Base-by-base conservation (phyloP, 2,797 vertebrate species). In the Lithobates sylvaticus region DNA sequence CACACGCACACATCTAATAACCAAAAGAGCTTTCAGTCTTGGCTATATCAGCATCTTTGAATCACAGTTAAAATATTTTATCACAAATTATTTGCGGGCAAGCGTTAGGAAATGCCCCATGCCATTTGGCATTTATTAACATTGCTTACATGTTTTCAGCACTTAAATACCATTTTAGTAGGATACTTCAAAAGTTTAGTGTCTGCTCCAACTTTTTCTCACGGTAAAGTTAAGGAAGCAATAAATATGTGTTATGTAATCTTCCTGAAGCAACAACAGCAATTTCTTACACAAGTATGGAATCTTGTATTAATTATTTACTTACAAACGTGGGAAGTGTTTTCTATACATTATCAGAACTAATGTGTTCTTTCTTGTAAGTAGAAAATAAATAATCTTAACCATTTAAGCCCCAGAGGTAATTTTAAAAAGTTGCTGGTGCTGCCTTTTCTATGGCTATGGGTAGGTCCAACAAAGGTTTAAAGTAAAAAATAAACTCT, bases 241-340 rank as follows among this genome's bases (percentile, higher is more conserved):
- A 73, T 73, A 64, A 72, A 27, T 68, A 23, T 64, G 10, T 54
- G 27, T 81, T 81, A 42, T 81, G 69, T 73, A 73, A 71, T 72
- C 47, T 61, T 72, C 15, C 29, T 36, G 10, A 70, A 71, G 47
- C 10, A 81, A 39, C 54, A 50, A 58, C 23, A 18, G 15, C 47
- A 42, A 61, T 32, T 61, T 81, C 69, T 71, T 42, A 27, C n/a
- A 71, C 44, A 71, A 73, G 54, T 70, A 36, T 69, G 47, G 69
- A 39, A 58, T 81, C 69, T 39, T 81, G 34, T 72, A 72, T 81
- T 81, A 81, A 61, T 81, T 42, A 81, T 79, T 78, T 67, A 42
- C 12, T 81, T 73, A 74, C 21, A 23, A 16, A 72, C n/a, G 27
- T 72, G 29, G 78, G 29, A 58, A 81, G n/a, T 50, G 21, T 29